These are phyloP conservation scores for Aselliscus stoliczkanus DNA, from an alignment of 2,797 vertebrate species.

Conservation along the genomic window DNA sequence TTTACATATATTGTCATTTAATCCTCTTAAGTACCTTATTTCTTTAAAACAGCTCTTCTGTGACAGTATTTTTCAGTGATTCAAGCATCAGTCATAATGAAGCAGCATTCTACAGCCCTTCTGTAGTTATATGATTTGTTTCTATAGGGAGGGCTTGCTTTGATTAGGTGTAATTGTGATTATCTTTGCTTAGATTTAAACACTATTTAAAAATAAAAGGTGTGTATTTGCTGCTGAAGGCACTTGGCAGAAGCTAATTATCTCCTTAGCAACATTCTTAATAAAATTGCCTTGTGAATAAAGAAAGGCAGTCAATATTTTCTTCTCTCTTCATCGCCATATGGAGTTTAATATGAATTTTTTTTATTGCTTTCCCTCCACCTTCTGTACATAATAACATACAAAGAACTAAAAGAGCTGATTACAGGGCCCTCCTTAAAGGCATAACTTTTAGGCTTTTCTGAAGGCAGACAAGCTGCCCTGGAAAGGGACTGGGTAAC, in stretches of 20 bases:
- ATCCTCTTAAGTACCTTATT: not conserved
- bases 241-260: conserved; percentile 38
- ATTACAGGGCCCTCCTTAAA: not conserved
- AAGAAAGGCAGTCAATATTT: conserved; percentile 30
- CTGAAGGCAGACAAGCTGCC: conserved; percentile 19
- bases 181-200: conserved; percentile 46
- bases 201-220: not conserved
- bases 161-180: not conserved
- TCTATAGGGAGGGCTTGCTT: not conserved
- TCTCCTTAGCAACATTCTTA: conserved; percentile 43
- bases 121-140: not conserved
- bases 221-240: not conserved
- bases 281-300: conserved; percentile 40
- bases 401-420: not conserved
- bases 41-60: not conserved
- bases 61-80: not conserved
- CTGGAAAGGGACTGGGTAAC: not conserved
- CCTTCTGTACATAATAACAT: not conserved
- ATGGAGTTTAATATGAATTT: conserved; percentile 14
- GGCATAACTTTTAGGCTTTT: conserved; percentile 18
- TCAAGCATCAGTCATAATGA: not conserved
- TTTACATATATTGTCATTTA: not conserved
- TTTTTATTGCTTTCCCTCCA: conserved; percentile 14
- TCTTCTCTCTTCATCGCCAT: not conserved
- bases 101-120: not conserved